phyloP scores from a whole-genome alignment of 2,113 vertebrate genomes.

The Pedionomus torquatus region DNA sequence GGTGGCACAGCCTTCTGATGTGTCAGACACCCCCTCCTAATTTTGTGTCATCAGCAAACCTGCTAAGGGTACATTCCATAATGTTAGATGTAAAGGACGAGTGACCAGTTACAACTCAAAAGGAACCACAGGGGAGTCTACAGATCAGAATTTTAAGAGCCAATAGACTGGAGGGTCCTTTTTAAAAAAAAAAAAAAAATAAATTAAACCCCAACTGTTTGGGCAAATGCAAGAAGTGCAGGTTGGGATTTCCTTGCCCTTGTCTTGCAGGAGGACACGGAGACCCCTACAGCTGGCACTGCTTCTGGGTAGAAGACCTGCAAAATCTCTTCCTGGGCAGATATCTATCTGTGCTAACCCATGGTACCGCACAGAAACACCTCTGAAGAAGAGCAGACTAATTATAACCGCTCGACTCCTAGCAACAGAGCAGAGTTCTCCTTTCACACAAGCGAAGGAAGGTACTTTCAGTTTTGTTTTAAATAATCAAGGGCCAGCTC shows the following conservation, averaged over 20 bases:
- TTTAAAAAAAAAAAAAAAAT: background rate
- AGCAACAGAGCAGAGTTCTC: slow-evolving; percentile 33
- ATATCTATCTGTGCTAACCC: background rate
- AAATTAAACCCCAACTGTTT: background rate
- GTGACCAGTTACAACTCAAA: background rate
- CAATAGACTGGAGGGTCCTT: background rate
- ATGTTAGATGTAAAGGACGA: background rate
- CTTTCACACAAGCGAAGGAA: background rate
- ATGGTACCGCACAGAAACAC: accelerated
- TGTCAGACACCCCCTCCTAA: too few species aligned
- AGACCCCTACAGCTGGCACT: accelerated
- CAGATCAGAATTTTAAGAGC: background rate
- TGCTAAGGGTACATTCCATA: background rate
- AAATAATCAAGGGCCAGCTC: background rate
- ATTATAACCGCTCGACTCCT: slow-evolving; percentile 33
- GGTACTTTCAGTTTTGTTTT: background rate
- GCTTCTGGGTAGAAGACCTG: background rate
- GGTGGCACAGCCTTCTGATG: too few species aligned
- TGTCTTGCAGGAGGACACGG: background rate
- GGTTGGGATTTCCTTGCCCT: background rate
- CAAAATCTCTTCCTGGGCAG: background rate
- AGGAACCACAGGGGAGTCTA: background rate
- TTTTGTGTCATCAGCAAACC: too few species aligned
- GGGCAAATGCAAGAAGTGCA: background rate
- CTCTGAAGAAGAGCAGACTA: slow-evolving; percentile 8